Base-by-base conservation (phyloP, 2,888 invertebrate genomes). In the Hypercompe scribonia region DNA sequence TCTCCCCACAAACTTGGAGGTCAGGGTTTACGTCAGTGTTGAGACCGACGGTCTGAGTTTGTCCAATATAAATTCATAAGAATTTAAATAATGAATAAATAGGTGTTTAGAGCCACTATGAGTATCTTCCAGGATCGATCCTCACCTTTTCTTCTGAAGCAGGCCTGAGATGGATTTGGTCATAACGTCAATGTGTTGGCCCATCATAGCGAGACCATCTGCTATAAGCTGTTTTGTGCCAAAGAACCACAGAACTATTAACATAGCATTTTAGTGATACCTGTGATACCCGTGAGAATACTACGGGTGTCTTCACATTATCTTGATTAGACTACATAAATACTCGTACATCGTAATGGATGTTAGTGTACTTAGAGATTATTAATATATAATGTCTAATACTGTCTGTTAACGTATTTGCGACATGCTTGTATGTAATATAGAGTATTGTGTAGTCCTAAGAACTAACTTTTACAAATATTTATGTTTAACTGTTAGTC, bases 321-420 rank as follows among this genome's bases (percentile, higher is more conserved):
- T 61, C 31, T 2, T 61, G 61, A 61, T 61, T 31, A 31, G 11
- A 61, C 70, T 72, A 71, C 73, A 82, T 75, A 75, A 75, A 54
- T 34, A n/a, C n/a, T n/a, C n/a, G n/a, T n/a, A 71, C 73, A 66
- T 73, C 36, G 69, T 67, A 39, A 69, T 24, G 64, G 21, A 68
- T 73, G 36, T n/a, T 68, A 61, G 33, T 46, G 73, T 73, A 71
- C 72, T 71, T 73, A 76, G 74, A 72, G 72, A 63, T 15, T 58
- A n/a, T 65, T 72, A 83, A 78, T 50, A 76, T 81, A 54, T 54
- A 83, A 65, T 68, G 71, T 42, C 33, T 64, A 28, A 58, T 66
- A 54, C 50, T n/a, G n/a, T n/a, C 50, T 54, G 50, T n/a, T n/a
- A n/a, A 54, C n/a, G n/a, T 54, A 50, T 5, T 24, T 50, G 50